Evolutionary conservation across 2,888 invertebrate genomes (phyloP).

Genomic region (Argynnis bischoffii): DNA sequence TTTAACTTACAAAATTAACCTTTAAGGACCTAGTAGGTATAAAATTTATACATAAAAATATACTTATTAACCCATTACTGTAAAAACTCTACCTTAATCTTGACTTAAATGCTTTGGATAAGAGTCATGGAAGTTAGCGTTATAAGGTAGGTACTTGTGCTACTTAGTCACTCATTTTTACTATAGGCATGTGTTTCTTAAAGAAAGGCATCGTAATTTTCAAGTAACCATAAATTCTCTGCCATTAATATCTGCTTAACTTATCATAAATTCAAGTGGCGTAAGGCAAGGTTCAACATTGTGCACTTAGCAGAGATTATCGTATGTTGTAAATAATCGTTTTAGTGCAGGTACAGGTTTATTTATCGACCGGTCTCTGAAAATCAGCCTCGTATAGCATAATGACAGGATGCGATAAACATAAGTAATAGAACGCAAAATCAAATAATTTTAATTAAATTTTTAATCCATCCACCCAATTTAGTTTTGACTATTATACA

Average conservation of each 20-base stretch:
- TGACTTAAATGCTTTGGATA: neutral
- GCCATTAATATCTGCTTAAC: slow-evolving; percentile 72
- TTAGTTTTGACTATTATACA: too few relatives aligned
- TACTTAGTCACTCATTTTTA: slow-evolving; percentile 20
- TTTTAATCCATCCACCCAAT: too few relatives aligned
- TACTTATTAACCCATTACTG: neutral
- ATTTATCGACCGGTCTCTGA: slow-evolving; percentile 52
- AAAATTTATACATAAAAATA: neutral
- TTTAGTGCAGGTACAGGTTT: slow-evolving; percentile 53
- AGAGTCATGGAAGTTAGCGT: slow-evolving; percentile 9
- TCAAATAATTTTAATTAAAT: too few relatives aligned
- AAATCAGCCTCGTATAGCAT: slow-evolving; percentile 6
- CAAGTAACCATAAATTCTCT: slow-evolving; percentile 61
- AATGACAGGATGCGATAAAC: neutral
- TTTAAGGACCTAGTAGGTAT: too few relatives aligned
- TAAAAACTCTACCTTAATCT: slow-evolving; percentile 8
- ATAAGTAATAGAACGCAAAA: neutral
- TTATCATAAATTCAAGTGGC: slow-evolving; percentile 65
- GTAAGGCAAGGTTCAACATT: slow-evolving; percentile 47
- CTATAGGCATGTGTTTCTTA: slow-evolving; percentile 20
- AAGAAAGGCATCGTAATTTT: slow-evolving; percentile 46
- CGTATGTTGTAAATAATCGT: slow-evolving; percentile 62
- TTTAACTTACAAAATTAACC: too few relatives aligned
- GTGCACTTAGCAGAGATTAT: slow-evolving; percentile 69
- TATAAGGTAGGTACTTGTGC: slow-evolving; percentile 16